These are phyloP conservation scores for Drosophila oshimai DNA, from an alignment of 1,140 invertebrate species.

Conservation along the genomic window DNA sequence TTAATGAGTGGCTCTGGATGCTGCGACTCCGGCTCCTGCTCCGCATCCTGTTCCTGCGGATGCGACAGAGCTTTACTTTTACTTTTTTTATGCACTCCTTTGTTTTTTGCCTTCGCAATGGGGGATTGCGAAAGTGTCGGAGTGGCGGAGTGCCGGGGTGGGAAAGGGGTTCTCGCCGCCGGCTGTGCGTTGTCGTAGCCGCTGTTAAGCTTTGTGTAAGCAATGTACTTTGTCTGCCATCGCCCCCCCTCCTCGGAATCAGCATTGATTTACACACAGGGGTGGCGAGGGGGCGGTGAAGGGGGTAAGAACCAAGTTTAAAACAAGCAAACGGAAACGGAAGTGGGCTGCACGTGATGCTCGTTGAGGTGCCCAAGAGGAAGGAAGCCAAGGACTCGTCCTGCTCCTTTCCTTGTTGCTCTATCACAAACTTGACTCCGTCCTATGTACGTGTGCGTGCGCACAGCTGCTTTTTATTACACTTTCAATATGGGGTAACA, in stretches of 20 bases:
- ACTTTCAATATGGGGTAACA: constrained; percentile 71
- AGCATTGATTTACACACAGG: constrained; percentile 72
- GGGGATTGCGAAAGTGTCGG: too few relatives aligned
- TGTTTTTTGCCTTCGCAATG: constrained; percentile 49
- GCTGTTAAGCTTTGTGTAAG: constrained; percentile 80
- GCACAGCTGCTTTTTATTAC: constrained; percentile 78
- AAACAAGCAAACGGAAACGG: constrained; percentile 78
- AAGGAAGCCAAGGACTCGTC: constrained; percentile 51
- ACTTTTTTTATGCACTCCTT: constrained; percentile 77
- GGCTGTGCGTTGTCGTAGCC: constrained; percentile 61
- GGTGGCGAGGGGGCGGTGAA: background rate
- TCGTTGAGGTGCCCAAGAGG: constrained; percentile 72
- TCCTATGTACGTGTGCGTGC: constrained; percentile 15
- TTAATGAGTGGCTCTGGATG: constrained; percentile 75
- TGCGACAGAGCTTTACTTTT: constrained; percentile 76
- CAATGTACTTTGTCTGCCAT: constrained; percentile 73
- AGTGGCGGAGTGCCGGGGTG: background rate
- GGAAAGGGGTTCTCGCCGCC: constrained; percentile 44
- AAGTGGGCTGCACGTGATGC: constrained; percentile 79
- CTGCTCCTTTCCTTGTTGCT: constrained; percentile 33
- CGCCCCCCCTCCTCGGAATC: constrained; percentile 4
- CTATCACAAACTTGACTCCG: constrained; percentile 35
- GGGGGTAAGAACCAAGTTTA: constrained; percentile 54
- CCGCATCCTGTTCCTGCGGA: constrained; percentile 26
- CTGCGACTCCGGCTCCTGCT: constrained; percentile 4